Base-by-base conservation (phyloP, 2,113 vertebrate species). In the Archocentrus centrarchus region DNA sequence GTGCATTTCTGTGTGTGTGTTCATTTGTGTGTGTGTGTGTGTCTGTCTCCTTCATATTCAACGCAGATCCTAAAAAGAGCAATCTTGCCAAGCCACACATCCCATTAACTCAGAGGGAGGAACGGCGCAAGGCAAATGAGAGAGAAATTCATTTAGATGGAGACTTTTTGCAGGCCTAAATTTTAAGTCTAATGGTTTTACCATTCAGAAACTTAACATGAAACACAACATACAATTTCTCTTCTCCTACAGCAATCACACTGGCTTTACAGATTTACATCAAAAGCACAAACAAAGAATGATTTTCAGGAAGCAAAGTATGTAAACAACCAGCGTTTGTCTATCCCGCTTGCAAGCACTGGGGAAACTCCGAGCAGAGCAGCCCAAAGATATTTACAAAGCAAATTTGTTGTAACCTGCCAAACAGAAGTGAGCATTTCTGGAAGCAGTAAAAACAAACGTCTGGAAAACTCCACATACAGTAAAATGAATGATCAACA, bases 71-170 rank as follows among this genome's bases (percentile, higher is more conserved):
- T 64, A 86, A 89, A 93, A 88, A 64, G 81, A 90, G 75, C 75
- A 78, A 87, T 86, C 86, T 86, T 88, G 90, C 92, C 92, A 94
- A 93, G 68, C 94, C 93, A 50, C 93, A 93, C 81, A 90, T 87
- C 83, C 92, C 81, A 93, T 93, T 94, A 92, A 91, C 83, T 89
- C 75, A 35, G 79, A 85, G 86, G 79, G 88, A 90, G 81, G 68
- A 70, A 81, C 6, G 3, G 35, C 22, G 17, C n/a, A 7, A 35
- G 35, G 79, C 78, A 37, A 89, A 88, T 55, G 84, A 90, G 85
- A 81, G 47, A 81, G 57, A 60, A 24, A 70, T 61, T 77, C 58
- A 64, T 75, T 83, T 80, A 64, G 64, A 86, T 47, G 83, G 76
- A 87, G 61, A 0, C n/a, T 75, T 82, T 79, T 24, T 75, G 59